Conservation (phyloP, 2,888 invertebrate species). For the Dendrolimus houi region DNA sequence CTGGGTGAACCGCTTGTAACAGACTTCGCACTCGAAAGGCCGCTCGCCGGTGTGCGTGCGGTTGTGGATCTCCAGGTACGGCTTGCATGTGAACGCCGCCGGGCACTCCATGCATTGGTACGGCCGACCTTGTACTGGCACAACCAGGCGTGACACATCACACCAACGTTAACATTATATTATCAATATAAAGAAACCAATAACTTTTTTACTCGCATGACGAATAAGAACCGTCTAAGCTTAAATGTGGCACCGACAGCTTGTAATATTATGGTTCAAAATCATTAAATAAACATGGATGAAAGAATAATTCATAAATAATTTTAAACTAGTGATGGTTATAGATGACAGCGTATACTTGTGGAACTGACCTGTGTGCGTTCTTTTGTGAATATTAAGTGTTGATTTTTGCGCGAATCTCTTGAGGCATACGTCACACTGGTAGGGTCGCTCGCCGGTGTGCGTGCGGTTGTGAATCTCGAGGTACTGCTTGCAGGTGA, state of each 20-base stretch:
- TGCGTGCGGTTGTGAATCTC: conserved; percentile 75
- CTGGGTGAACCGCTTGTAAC: conserved; percentile 77
- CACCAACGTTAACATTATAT: no score
- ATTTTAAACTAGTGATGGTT: no score
- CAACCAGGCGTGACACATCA: conserved; percentile 15
- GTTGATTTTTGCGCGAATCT: conserved; percentile 89
- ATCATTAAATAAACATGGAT: no score
- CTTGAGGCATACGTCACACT: conserved; percentile 86
- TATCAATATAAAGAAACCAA: no score
- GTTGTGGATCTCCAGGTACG: conserved; percentile 80
- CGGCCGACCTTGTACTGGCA: conserved; percentile 73
- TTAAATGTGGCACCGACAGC: conserved; percentile 71
- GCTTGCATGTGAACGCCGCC: conserved; percentile 78
- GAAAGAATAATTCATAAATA: no score
- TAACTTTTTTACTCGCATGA: conserved; percentile 8
- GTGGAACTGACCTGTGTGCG: conserved; percentile 78
- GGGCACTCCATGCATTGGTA: conserved; percentile 76
- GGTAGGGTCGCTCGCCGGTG: conserved; percentile 75
- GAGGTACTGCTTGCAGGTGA: conserved; percentile 76
- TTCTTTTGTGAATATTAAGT: conserved; percentile 87
- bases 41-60: conserved; percentile 76
- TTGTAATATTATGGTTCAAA: conserved; percentile 19
- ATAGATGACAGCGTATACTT: conserved; percentile 4
- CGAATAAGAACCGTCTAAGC: conserved; percentile 5
- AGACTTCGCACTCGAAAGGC: conserved; percentile 75